Percentiles rank a stretch among this genome's conserved stretches.
These are phyloP conservation scores for Microcebus jonahi DNA, from an alignment of 2,113 vertebrate genomes.

Conservation along the genomic window DNA sequence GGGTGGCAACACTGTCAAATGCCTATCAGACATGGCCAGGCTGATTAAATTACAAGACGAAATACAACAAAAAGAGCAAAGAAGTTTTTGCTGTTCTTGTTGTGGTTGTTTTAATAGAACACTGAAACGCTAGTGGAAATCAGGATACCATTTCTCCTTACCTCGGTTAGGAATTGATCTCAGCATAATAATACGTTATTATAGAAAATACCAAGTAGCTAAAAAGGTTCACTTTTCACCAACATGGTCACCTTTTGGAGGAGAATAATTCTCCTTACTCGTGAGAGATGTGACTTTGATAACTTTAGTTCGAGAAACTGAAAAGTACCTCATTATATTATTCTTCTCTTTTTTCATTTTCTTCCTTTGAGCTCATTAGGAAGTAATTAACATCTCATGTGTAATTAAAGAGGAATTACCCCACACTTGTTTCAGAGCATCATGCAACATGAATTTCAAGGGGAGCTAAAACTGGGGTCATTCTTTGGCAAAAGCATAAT, in stretches of 20 bases:
- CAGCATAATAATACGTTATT: neutral
- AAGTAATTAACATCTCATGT: slow-evolving; percentile 76
- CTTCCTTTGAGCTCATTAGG: slow-evolving; percentile 72
- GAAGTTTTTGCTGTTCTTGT: neutral
- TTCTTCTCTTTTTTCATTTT: slow-evolving; percentile 16
- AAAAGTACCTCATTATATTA: neutral
- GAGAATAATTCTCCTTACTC: neutral
- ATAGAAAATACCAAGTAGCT: neutral
- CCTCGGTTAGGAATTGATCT: neutral
- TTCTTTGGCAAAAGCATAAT: neutral
- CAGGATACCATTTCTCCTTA: neutral
- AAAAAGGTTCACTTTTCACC: neutral
- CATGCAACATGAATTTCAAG: slow-evolving; percentile 60
- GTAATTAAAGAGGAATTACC: slow-evolving; percentile 73
- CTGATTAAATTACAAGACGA: slow-evolving; percentile 11
- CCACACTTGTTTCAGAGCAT: slow-evolving; percentile 64
- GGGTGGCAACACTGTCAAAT: neutral
- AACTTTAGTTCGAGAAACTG: slow-evolving; percentile 68
- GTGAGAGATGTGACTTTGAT: slow-evolving; percentile 38
- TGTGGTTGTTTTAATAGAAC: neutral
- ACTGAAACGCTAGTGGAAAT: neutral
- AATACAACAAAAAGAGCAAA: neutral
- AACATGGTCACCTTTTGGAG: neutral
- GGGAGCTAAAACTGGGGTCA: slow-evolving; percentile 46
- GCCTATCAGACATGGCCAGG: slow-evolving; percentile 4